Base-by-base conservation (phyloP, 2,113 vertebrate genomes). In the Peucedramus taeniatus region DNA sequence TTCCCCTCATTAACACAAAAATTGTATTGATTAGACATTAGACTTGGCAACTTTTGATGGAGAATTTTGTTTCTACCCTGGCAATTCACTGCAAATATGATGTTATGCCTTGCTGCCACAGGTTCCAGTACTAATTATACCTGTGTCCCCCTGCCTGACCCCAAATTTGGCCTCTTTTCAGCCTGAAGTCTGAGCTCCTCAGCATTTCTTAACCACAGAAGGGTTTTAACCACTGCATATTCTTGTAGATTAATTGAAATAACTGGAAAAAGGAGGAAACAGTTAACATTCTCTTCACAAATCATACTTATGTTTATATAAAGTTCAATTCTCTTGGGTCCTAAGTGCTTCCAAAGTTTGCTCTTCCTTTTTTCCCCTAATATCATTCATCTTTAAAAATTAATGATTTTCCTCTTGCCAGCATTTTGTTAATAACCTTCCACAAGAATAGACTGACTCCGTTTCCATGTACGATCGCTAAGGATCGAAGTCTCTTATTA, bases 241-340 rank as follows among this genome's bases (percentile, higher is more conserved):
- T 81, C 28, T 59, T 45, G 39, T 31, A 57, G 28, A 77, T 74
- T 83, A 74, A 65, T 26, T 93, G 15, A 78, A 89, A 63, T 89
- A 81, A 74, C 74, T 70, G 50, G 65, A 83, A 94, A 89, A 40
- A 49, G 72, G 71, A 89, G 80, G 51, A 96, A 96, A 95, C 87
- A 57, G 40, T 83, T 63, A 77, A 91, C 47, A 70, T 94, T 81
- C 60, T 77, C 81, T 95, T 93, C 59, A 89, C 47, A 93, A 78
- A 81, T 78, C 49, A 51, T 71, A 54, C 30, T 93, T n/a, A 23
- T 24, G 9, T 92, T 92, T 94, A 57, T 54, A 59, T 39, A 68
- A 91, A 90, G 68, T 69, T 27, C 47, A 87, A 16, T 66, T 87
- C 80, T 70, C 28, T 57, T 44, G n/a, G 21, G 47, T 42, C 60